A percentile compares a stretch with the other conserved stretches of the same genome.
phyloP scores from a whole-genome alignment of 2,888 invertebrate species.

The Dicranocentrus wangi region DNA sequence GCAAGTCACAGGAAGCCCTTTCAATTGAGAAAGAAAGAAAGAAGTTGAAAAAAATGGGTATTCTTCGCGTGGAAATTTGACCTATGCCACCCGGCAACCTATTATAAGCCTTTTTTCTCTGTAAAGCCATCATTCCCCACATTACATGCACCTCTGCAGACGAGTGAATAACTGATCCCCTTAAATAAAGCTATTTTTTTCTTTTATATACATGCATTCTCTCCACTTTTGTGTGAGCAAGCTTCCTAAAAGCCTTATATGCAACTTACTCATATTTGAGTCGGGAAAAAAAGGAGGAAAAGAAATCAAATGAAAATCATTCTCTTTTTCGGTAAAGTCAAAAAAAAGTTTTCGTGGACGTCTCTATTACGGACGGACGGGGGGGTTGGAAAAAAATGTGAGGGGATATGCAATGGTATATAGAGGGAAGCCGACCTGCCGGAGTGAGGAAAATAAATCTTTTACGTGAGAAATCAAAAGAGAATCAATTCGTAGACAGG shows the following conservation, averaged over 20 bases:
- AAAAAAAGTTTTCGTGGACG: constrained; percentile 50
- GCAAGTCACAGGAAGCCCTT: constrained; percentile 61
- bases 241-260: no score
- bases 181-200: no score
- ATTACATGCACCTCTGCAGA: no score
- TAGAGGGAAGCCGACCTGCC: constrained; percentile 54
- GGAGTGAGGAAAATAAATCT: constrained; percentile 53
- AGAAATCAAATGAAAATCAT: constrained; percentile 52
- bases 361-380: no score
- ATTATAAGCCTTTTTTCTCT: constrained; percentile 45
- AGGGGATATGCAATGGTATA: constrained; percentile 4
- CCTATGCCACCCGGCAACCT: constrained; percentile 65
- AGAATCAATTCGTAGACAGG: constrained; percentile 47
- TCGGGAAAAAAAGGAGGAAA: constrained; percentile 16
- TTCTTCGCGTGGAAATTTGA: constrained; percentile 65
- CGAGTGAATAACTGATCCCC: no score
- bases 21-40: constrained; percentile 12
- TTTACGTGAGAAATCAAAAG: constrained; percentile 60
- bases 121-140: constrained; percentile 11
- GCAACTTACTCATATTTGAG: no score
- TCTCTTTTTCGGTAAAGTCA: constrained; percentile 63
- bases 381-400: constrained; percentile 32
- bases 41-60: constrained; percentile 1
- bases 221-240: no score
- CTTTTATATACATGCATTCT: no score